phyloP scores from a whole-genome alignment of 2,113 vertebrate genomes.

The Tringa solitaria region DNA sequence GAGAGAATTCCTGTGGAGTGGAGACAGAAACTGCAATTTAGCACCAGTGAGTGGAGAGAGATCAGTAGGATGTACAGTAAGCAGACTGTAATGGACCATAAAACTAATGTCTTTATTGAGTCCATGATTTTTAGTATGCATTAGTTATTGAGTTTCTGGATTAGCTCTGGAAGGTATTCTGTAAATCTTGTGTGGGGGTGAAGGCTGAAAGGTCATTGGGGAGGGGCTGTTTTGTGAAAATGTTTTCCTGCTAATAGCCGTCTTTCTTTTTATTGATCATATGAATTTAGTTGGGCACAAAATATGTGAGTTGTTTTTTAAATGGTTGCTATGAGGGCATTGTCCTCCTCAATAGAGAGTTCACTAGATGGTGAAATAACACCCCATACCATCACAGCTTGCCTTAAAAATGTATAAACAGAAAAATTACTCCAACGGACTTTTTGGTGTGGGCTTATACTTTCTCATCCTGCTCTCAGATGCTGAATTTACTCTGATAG shows the following conservation, averaged over 20 bases:
- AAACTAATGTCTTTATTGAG: slow-evolving; percentile 58
- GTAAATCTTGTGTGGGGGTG: neutral
- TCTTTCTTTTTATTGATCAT: slow-evolving; percentile 7
- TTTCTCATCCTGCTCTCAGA: neutral
- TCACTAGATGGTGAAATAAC: neutral
- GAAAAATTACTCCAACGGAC: neutral
- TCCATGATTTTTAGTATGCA: slow-evolving; percentile 58
- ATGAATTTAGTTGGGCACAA: slow-evolving; percentile 9
- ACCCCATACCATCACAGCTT: neutral
- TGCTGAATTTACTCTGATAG: neutral
- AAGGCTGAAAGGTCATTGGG: neutral
- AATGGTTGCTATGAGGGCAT: neutral
- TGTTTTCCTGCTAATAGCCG: neutral
- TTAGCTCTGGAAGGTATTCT: slow-evolving; percentile 6
- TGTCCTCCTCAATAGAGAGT: neutral
- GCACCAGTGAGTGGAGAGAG: neutral
- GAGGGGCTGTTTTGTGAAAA: neutral
- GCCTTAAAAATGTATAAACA: neutral
- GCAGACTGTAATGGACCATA: slow-evolving; percentile 56
- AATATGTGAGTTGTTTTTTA: neutral
- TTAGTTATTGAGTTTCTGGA: slow-evolving; percentile 49
- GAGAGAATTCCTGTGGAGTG: slow-evolving; percentile 33
- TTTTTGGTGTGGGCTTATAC: neutral
- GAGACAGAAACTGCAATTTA: slow-evolving; percentile 37
- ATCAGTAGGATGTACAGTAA: slow-evolving; percentile 56